A percentile compares a stretch with the other conserved stretches of the same genome.
phyloP scores from a whole-genome alignment of 2,113 vertebrate species.

The Motacilla alba region DNA sequence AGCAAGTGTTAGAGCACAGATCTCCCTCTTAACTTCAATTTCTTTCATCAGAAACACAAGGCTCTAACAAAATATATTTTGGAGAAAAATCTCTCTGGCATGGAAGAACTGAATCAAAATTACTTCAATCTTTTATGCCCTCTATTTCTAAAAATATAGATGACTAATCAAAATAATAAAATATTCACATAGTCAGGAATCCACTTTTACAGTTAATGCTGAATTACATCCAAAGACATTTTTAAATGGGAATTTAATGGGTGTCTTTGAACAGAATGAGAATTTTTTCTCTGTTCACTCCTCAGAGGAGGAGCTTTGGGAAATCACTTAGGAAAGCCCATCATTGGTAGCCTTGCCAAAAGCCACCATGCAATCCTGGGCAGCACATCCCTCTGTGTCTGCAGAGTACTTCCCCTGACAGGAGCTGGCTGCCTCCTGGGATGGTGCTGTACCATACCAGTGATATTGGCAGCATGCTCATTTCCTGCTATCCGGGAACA shows the following conservation, averaged over 20 bases:
- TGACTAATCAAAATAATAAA: conserved; percentile 63
- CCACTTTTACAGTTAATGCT: conserved; percentile 5
- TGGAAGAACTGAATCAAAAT: conserved; percentile 43
- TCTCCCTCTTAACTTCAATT: background rate
- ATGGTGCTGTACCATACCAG: background rate
- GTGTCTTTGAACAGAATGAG: background rate
- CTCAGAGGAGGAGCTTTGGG: background rate
- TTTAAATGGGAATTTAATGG: background rate
- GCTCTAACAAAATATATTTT: background rate
- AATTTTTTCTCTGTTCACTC: background rate
- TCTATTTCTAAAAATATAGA: conserved; percentile 65
- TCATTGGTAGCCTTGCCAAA: accelerated
- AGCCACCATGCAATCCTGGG: background rate
- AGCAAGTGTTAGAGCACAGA: background rate
- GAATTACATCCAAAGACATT: background rate
- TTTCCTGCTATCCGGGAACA: background rate
- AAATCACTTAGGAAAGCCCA: background rate
- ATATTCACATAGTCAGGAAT: conserved; percentile 66
- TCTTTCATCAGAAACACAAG: background rate
- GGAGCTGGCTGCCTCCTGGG: background rate
- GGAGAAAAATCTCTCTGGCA: background rate
- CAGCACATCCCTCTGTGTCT: accelerated
- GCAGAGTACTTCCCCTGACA: background rate
- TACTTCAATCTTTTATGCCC: conserved; percentile 67
- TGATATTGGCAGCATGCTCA: background rate